These are phyloP conservation scores for Hypotaenidia philippensis DNA, from an alignment of 2,797 vertebrate species.

Conservation along the genomic window DNA sequence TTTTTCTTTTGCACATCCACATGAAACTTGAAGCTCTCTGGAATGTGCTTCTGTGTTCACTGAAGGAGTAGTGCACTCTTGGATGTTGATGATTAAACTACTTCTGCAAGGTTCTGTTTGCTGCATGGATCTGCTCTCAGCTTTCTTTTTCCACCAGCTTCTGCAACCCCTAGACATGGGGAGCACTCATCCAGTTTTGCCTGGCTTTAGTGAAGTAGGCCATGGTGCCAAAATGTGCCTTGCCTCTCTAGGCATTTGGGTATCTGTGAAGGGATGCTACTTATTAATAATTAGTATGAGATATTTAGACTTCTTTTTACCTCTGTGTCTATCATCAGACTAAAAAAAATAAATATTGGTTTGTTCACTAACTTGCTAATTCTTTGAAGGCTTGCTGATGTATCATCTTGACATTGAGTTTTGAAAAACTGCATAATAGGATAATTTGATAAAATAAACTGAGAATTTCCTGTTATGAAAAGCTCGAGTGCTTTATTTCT, in stretches of 20 bases:
- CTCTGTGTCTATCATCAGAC: neutral
- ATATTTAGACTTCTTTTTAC: neutral
- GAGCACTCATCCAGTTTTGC: neutral
- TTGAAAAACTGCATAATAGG: neutral
- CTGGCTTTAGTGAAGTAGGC: neutral
- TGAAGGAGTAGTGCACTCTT: neutral
- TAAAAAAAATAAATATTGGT: neutral
- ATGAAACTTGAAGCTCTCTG: neutral
- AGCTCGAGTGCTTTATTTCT: neutral
- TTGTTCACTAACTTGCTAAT: neutral
- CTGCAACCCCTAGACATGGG: neutral
- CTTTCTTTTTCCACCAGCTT: neutral
- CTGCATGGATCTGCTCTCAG: neutral
- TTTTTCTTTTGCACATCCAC: neutral
- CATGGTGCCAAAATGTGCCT: slow-evolving; percentile 17
- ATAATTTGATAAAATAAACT: slow-evolving; percentile 43
- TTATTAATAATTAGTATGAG: neutral
- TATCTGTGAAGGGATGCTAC: neutral
- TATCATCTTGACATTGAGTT: neutral
- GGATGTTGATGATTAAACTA: neutral
- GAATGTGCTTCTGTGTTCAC: neutral
- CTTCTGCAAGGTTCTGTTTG: neutral
- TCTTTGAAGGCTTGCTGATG: slow-evolving; percentile 7
- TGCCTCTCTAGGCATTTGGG: neutral
- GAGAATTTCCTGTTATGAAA: neutral